Conservation (phyloP, 2,888 invertebrate species). For the Trichacis sp. region DNA sequence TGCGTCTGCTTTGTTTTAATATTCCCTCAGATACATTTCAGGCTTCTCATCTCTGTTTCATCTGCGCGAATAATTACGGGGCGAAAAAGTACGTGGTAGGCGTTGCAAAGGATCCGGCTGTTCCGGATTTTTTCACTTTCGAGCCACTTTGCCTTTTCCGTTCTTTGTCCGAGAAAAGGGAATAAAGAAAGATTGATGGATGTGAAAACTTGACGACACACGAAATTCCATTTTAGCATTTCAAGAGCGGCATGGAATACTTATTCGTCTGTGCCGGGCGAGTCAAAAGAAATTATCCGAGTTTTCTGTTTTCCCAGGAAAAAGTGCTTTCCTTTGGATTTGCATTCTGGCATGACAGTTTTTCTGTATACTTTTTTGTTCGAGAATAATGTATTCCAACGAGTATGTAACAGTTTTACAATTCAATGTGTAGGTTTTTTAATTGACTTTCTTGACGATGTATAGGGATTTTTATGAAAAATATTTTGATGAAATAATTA, state of each 20-base stretch:
- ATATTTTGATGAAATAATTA: no score
- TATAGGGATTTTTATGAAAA: no score
- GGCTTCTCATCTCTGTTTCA: constrained; percentile 11
- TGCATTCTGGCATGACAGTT: no score
- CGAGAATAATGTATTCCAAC: no score
- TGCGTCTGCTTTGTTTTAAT: constrained; percentile 15
- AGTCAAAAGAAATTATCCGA: neutral
- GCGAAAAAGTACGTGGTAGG: constrained; percentile 8
- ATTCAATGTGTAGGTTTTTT: no score
- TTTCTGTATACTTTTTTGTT: no score
- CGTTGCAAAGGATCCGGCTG: no score
- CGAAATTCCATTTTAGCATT: neutral
- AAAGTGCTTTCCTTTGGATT: neutral
- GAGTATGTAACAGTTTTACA: no score
- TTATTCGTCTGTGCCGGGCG: neutral
- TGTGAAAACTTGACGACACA: neutral
- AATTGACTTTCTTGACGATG: no score
- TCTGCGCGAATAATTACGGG: constrained; percentile 16
- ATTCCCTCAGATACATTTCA: constrained; percentile 9
- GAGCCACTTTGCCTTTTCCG: constrained; percentile 16
- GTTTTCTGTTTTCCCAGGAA: neutral
- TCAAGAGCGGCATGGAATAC: neutral
- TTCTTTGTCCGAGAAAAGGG: constrained; percentile 6
- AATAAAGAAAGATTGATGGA: constrained; percentile 4
- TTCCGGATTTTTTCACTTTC: constrained; percentile 19